Conservation (phyloP, 2,797 vertebrate genomes). For the Enteromius viviparus region DNA sequence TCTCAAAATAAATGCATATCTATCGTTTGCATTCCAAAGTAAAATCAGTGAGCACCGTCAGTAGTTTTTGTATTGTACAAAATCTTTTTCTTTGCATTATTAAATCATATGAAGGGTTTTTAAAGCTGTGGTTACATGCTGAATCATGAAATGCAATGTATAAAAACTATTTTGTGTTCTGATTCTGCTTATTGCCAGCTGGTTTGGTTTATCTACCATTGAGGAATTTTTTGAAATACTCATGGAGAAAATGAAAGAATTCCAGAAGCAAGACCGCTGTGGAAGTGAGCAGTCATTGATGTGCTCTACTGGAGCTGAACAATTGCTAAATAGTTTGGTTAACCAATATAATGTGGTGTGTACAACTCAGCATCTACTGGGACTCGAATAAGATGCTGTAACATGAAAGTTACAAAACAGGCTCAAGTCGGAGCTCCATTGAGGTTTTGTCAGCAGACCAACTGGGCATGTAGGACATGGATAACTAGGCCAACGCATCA, state of each 20-base stretch:
- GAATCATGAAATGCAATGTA: not conserved
- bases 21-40: not conserved
- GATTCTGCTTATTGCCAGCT: not conserved
- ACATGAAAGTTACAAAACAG: conserved; percentile 10
- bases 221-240: not conserved
- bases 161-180: not conserved
- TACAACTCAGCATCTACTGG: not conserved
- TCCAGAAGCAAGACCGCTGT: not conserved
- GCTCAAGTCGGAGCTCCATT: not conserved
- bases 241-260: not conserved
- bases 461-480: not conserved
- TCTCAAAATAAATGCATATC: not conserved
- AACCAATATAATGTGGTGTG: conserved; percentile 12
- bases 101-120: not conserved
- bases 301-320: not conserved
- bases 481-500: not conserved
- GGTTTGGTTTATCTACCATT: not conserved
- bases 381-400: conserved; percentile 3
- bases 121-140: not conserved
- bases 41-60: not conserved
- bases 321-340: conserved; percentile 31
- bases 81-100: not conserved
- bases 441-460: conserved; percentile 24
- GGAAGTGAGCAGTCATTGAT: not conserved
- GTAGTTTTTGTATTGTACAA: not conserved